Conservation (phyloP, 2,797 vertebrate species). For the Gastrophryne carolinensis region DNA sequence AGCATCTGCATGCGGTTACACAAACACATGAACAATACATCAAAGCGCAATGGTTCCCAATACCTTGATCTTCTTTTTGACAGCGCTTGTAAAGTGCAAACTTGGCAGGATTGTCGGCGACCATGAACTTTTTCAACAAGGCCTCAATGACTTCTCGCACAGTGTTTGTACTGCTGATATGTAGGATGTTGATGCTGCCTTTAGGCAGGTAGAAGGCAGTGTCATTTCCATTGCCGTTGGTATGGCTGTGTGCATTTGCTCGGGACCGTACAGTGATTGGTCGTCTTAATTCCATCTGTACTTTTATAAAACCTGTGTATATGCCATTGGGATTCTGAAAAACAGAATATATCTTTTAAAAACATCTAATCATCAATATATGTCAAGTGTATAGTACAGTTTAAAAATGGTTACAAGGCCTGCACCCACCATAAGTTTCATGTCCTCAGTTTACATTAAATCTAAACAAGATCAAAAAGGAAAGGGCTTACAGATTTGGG, state of each 20-base stretch:
- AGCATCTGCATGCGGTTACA: no score
- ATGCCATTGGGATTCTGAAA: constrained; percentile 75
- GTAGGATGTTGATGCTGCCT: constrained; percentile 83
- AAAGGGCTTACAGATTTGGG: no score
- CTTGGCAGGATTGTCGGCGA: constrained; percentile 92
- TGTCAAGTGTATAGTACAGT: no score
- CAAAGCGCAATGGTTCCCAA: no score
- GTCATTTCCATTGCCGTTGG: constrained; percentile 58
- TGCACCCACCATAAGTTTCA: no score
- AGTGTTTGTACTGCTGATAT: constrained; percentile 93
- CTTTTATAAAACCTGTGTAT: constrained; percentile 97
- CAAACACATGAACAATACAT: neutral
- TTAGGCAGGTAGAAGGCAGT: constrained; percentile 83
- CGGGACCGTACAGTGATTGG: constrained; percentile 79
- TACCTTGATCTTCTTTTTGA: constrained; percentile 91
- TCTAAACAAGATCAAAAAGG: neutral
- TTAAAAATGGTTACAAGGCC: no score
- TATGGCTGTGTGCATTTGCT: constrained; percentile 53
- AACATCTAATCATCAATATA: no score
- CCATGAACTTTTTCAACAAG: constrained; percentile 88
- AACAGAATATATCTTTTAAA: neutral
- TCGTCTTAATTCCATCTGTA: constrained; percentile 88
- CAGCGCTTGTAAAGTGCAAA: constrained; percentile 94
- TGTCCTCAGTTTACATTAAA: neutral
- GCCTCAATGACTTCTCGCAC: constrained; percentile 91